Base-by-base conservation (phyloP, 1,140 invertebrate species). In the Pseudomyrmex pallidus region DNA sequence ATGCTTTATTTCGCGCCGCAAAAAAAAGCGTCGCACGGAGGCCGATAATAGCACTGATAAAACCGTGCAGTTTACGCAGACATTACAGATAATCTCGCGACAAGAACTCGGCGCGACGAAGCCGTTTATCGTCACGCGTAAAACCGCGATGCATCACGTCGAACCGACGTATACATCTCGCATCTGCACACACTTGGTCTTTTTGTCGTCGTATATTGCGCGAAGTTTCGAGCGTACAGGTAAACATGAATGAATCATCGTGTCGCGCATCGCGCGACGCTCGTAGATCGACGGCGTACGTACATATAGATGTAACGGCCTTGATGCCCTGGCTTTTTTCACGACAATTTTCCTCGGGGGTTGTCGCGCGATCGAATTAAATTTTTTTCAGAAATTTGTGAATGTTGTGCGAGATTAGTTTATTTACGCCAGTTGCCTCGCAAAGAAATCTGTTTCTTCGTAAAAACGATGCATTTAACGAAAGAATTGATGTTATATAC, bases 191-290 rank as follows among this genome's bases (percentile, higher is more conserved):
- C 64, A 17, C 35, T 59, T 59, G 64, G 12, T 17, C 20, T 54
- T 70, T 70, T 68, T 44, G 66, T 10, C 44, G 15, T 59, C 46
- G 76, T 70, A 35, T 70, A 57, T 80, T 48, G 76, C 54, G 76
- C 44, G 25, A 70, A 70, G 52, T 78, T 78, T 59, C 52, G 35
- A 56, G 63, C 52, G 44, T 12, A 3, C 64, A 57, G 22, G 76
- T 70, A 80, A 80, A 80, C 76, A 80, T 44, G 76, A 80, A 80
- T 80, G 66, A 70, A 80, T 80, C 76, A 80, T 70, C 64, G 52
- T 17, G 52, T 63, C 50, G 72, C 44, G 35, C 35, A 35, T 35
- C 35, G 17, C 15, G 2, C 22, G 15, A 9, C 15, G 48, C n/a
- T 17, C 57, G 48, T 44, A 48, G 74, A 66, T 76, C 74, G 61